Percentiles rank a stretch among this genome's conserved stretches.
Evolutionary conservation across 2,113 vertebrate genomes (phyloP).

Genomic region (Mesembrinibis cayennensis): DNA sequence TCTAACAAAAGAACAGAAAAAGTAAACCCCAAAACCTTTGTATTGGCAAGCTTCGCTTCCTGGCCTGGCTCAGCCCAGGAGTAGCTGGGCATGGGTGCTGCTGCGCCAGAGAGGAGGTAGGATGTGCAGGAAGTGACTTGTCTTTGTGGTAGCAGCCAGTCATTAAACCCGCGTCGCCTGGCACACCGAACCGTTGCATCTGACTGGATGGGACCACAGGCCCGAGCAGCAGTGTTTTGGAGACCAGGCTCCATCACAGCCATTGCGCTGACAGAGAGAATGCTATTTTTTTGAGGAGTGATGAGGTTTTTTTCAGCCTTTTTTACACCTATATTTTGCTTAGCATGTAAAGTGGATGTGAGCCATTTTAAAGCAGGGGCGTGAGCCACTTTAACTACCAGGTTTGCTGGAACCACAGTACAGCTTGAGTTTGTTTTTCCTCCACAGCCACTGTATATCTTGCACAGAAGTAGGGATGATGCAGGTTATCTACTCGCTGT

Average conservation of each 20-base stretch:
- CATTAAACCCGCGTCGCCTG: rapidly evolving
- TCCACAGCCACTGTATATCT: neutral
- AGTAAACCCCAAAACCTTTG: neutral
- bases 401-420: neutral
- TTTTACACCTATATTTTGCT: neutral
- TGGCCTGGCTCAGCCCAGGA: neutral
- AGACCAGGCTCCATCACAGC: neutral
- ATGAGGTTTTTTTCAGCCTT: neutral
- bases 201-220: neutral
- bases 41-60: neutral
- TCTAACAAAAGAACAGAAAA: neutral
- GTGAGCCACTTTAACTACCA: neutral
- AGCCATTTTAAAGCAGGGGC: neutral
- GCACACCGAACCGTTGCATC: rapidly evolving
- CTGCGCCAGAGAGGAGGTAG: neutral
- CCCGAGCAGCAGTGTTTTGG: neutral
- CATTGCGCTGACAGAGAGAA: neutral
- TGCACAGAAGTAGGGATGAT: neutral
- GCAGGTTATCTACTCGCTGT: neutral
- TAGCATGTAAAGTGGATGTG: neutral
- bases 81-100: neutral
- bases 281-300: neutral
- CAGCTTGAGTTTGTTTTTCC: neutral
- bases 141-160: neutral
- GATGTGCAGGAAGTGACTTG: neutral